A percentile compares a stretch with the other conserved stretches of the same genome.
phyloP scores from a whole-genome alignment of 2,797 vertebrate species.

The Sebastes diaconus region DNA sequence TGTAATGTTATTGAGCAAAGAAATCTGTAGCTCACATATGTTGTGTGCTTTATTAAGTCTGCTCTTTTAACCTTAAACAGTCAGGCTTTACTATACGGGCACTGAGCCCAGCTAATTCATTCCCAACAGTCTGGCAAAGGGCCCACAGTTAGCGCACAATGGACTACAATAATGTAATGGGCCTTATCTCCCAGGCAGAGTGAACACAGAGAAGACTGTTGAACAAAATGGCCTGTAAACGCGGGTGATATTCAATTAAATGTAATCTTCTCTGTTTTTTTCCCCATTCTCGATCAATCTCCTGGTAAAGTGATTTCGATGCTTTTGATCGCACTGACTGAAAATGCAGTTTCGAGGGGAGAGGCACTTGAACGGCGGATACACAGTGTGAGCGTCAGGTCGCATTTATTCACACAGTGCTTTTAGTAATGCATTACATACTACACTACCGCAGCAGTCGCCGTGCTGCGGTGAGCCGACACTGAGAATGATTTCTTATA shows the following conservation, averaged over 20 bases:
- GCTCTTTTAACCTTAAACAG: constrained; percentile 69
- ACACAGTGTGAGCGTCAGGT: neutral
- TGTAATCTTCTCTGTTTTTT: constrained; percentile 68
- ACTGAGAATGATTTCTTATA: neutral
- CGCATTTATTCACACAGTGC: constrained; percentile 16
- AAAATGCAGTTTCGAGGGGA: constrained; percentile 38
- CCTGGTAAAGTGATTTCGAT: constrained; percentile 71
- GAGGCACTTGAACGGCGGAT: constrained; percentile 34
- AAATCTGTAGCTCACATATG: constrained; percentile 52
- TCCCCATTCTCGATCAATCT: constrained; percentile 59
- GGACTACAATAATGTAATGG: constrained; percentile 80
- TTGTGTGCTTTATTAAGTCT: constrained; percentile 46
- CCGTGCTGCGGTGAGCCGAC: neutral
- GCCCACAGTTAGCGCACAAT: constrained; percentile 73
- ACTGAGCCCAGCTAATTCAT: constrained; percentile 78
- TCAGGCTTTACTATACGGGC: constrained; percentile 66
- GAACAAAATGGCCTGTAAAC: constrained; percentile 78
- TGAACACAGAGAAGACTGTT: constrained; percentile 64
- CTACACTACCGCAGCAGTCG: neutral
- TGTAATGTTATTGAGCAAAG: constrained; percentile 20
- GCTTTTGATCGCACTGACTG: constrained; percentile 68
- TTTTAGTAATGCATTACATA: constrained; percentile 19
- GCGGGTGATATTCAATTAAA: constrained; percentile 77
- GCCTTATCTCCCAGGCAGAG: constrained; percentile 74
- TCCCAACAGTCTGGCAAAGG: constrained; percentile 68